Conservation (phyloP, 2,113 vertebrate species). For the Brienomyrus longianalis region DNA sequence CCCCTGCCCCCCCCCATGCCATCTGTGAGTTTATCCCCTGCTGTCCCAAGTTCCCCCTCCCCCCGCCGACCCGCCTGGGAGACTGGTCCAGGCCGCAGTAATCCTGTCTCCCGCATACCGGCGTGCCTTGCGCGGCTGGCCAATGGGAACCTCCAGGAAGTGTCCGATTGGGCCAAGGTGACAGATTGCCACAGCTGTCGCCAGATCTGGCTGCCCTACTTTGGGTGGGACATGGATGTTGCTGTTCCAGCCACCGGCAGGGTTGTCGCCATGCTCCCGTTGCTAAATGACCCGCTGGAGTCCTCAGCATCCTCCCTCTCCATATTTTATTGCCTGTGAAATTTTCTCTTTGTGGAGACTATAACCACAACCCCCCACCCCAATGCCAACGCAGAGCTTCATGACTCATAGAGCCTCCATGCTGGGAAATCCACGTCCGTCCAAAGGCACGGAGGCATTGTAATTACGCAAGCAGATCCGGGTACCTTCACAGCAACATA, state of each 20-base stretch:
- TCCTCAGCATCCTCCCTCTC: background rate
- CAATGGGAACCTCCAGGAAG: background rate
- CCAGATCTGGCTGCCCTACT: background rate
- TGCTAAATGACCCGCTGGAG: background rate
- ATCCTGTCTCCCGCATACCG: background rate
- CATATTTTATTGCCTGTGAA: background rate
- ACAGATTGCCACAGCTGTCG: background rate
- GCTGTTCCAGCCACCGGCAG: background rate
- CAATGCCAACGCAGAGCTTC: background rate
- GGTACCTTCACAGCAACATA: conserved; percentile 37
- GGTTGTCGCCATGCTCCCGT: background rate
- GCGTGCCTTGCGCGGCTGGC: too few relatives aligned
- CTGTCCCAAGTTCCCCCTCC: background rate
- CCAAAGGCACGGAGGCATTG: conserved; percentile 46
- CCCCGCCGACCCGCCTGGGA: background rate
- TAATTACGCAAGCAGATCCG: conserved; percentile 51
- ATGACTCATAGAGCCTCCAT: conserved; percentile 24
- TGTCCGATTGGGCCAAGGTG: background rate
- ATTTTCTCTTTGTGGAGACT: background rate
- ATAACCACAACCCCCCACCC: background rate
- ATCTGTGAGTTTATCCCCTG: background rate
- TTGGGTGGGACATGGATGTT: background rate
- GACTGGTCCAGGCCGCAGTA: background rate
- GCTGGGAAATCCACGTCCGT: conserved; percentile 40
- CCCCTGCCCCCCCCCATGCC: background rate